Evolutionary conservation across 1,140 invertebrate species (phyloP), one percentile per base, ranked within the genome.

Genomic region (Macrocentrus cingulum): DNA sequence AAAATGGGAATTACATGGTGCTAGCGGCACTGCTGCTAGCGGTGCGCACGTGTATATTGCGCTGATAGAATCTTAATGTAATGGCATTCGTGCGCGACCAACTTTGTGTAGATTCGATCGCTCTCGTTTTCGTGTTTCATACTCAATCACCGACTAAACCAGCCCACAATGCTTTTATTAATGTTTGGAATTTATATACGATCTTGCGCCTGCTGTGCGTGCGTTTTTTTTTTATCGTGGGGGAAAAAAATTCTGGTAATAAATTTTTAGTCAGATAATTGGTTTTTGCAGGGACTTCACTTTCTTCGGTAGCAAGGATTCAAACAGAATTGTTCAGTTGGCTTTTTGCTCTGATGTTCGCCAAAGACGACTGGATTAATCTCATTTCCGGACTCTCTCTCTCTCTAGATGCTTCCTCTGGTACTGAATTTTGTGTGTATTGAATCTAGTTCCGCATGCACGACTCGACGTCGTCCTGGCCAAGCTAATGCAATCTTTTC

Each of bases 1-100:
- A 39, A 54, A 59, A 52, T 45, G 44, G 50, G 51, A 59, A 59
- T 59, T 54, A 54, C 49, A 53, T 52, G 20, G 51, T 41, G 9
- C 9, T 25, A 54, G 48, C 25, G 49, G 49, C 49, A 49, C 45
- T n/a, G 32, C 18, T 32, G 19, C 45, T 37, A 13, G 13, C 15
- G 9, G 39, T 32, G 25, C 44, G 46, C 39, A 23, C 15, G 13
- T 23, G 25, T 25, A 23, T 25, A 53, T 49, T n/a, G 13, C 42
- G 16, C 32, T 41, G 53, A 56, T 56, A 56, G 44, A 56, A 56
- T 56, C 53, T 45, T 58, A 46, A 56, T 46, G 53, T 32, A 56
- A 56, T 56, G 18, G 49, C 9, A 36, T 20, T 51, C n/a, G 32
- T 36, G 49, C 25, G 6, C 13, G 18, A 20, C 13, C 6, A 34